Percentiles rank a stretch among this genome's conserved stretches.
These are phyloP conservation scores for Chaenodraco wilsoni DNA, from an alignment of 2,797 vertebrate genomes.

Conservation along the genomic window DNA sequence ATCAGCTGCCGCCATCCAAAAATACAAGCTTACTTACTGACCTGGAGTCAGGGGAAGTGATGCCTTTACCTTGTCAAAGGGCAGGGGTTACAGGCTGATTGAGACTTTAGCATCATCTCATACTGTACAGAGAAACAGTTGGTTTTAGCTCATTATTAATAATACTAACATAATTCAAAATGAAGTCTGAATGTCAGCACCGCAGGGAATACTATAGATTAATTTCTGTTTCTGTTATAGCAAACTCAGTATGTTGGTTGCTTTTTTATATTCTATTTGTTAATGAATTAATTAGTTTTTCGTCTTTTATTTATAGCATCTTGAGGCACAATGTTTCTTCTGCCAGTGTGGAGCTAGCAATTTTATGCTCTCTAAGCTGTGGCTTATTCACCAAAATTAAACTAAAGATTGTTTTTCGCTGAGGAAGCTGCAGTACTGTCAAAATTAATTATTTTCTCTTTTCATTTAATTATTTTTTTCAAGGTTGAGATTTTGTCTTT, in stretches of 20 bases:
- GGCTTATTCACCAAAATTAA: constrained; percentile 51
- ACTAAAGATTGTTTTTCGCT: constrained; percentile 39
- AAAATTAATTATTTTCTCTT: constrained; percentile 22
- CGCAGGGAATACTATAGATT: constrained; percentile 15
- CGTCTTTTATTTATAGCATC: constrained; percentile 44
- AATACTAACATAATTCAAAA: constrained; percentile 36
- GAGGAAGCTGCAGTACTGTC: constrained; percentile 38
- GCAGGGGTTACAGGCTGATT: constrained; percentile 72
- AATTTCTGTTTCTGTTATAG: constrained; percentile 18
- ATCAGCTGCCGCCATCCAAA: constrained; percentile 83
- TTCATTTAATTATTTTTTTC: constrained; percentile 33
- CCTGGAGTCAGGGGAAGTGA: constrained; percentile 74
- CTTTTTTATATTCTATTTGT: constrained; percentile 22
- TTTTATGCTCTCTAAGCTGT: constrained; percentile 46
- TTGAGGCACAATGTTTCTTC: constrained; percentile 39
- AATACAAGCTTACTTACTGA: constrained; percentile 79
- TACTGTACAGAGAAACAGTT: constrained; percentile 33
- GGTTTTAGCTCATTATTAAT: constrained; percentile 40
- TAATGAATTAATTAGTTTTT: constrained; percentile 41
- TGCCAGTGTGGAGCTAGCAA: constrained; percentile 38
- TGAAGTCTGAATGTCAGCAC: constrained; percentile 28
- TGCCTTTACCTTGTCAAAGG: constrained; percentile 71
- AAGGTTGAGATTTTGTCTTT: constrained; percentile 34
- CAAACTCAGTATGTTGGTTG: constrained; percentile 20
- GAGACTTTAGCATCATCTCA: constrained; percentile 51